Conservation (phyloP, 2,113 vertebrate genomes). For the Arizona elegans region DNA sequence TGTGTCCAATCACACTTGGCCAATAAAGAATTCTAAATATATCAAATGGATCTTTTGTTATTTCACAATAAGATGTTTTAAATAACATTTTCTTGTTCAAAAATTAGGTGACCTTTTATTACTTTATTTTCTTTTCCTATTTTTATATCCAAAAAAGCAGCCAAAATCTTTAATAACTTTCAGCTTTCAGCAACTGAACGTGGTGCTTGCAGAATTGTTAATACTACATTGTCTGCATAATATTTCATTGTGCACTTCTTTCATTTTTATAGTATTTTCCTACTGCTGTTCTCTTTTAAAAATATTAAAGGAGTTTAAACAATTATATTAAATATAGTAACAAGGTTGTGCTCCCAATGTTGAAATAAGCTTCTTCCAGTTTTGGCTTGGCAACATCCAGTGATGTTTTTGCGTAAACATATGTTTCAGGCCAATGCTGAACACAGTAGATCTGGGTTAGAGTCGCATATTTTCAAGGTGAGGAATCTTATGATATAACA, state of each 20-base stretch:
- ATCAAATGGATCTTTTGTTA: background rate
- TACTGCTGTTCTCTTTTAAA: background rate
- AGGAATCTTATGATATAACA: background rate
- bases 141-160: background rate
- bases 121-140: background rate
- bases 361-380: background rate
- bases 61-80: background rate
- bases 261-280: background rate
- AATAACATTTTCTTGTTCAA: background rate
- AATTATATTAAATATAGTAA: background rate
- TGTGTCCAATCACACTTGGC: too few species aligned
- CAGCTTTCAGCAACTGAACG: background rate
- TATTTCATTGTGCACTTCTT: background rate
- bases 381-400: background rate
- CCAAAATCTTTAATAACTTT: background rate
- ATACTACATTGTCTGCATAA: background rate
- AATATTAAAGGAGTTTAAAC: background rate
- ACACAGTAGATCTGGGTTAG: background rate
- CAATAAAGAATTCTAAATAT: too few species aligned
- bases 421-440: background rate
- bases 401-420: background rate
- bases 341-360: background rate
- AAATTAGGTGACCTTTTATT: background rate
- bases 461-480: background rate
- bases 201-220: background rate